Evolutionary conservation across 2,888 invertebrate genomes (phyloP), one percentile per base, ranked within the genome.

Genomic region (Tricholauxania praeusta): DNA sequence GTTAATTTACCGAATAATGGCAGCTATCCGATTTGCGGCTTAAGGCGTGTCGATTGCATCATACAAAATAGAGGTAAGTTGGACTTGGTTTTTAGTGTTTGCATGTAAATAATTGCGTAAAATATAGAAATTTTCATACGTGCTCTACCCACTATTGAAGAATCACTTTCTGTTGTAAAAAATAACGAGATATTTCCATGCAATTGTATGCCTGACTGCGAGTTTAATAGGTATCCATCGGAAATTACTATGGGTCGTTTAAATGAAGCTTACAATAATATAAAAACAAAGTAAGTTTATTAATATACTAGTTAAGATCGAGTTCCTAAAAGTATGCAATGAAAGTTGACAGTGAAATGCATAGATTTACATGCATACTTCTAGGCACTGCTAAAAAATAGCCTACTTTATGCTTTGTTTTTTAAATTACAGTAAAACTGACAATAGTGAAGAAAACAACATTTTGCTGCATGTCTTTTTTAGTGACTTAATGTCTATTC

Each of bases 381-480:
- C 5, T 10, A 39, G 39, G 39, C 6, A 39, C 10, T 5, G 39
- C 10, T 32, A 8, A 39, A 39, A 39, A 39, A 10, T 10, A 10
- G 4, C 10, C 10, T 4, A 10, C 39, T 39, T 10, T 7, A 10
- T 8, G 8, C 10, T 39, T 39, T 7, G 1, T 39, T 39, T 39
- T 39, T 39, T 10, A 5, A 8, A 39, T 74, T 72, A 12, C 64
- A 91, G 90, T 73, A 85, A 87, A 74, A 86, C 87, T 48, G 82
- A 88, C 32, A 84, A 85, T 64, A 78, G 89, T 17, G 39, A 39
- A 1, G 82, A 84, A 8, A 91, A 92, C 78, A 89, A 89, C 64
- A 92, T 92, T 49, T 80, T 92, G 62, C 79, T 93, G 57, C 92
- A 92, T 80, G 89, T 93, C n/a, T 93, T 91, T 84, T 93, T 92